phyloP scores from a whole-genome alignment of 2,888 invertebrate species.

The Nematopogon swammerdamellus region DNA sequence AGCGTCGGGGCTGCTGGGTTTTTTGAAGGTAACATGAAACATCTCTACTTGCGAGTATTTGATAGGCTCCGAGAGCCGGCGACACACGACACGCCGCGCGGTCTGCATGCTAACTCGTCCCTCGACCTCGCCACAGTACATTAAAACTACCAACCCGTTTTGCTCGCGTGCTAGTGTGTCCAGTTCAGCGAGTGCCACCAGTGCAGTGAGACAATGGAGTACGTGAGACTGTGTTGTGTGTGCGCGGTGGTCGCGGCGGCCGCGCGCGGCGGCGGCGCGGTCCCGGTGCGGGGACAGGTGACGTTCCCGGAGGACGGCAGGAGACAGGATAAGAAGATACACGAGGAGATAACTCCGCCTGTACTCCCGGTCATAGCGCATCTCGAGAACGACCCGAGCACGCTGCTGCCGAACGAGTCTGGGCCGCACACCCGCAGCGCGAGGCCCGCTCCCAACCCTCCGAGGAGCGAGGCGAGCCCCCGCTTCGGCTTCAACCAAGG shows the following conservation, averaged over 20 bases:
- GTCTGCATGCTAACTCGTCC: slow-evolving; percentile 50
- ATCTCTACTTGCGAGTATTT: not conserved
- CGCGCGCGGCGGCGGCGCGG: slow-evolving; percentile 28
- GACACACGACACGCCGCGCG: slow-evolving; percentile 28
- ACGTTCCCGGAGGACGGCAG: slow-evolving; percentile 36
- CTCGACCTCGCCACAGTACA: slow-evolving; percentile 35
- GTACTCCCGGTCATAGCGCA: slow-evolving; percentile 48
- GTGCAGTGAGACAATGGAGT: slow-evolving; percentile 13
- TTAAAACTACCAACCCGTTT: slow-evolving; percentile 44
- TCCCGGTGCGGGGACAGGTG: slow-evolving; percentile 17
- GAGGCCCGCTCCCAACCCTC: too few species aligned
- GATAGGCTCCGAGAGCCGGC: too few species aligned
- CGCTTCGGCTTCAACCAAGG: slow-evolving; percentile 36
- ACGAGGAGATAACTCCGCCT: slow-evolving; percentile 46
- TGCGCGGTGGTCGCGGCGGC: slow-evolving; percentile 22
- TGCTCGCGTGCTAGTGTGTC: not conserved
- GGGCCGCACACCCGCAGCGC: slow-evolving; percentile 1
- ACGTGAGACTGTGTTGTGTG: slow-evolving; percentile 17
- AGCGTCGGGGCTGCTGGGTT: slow-evolving; percentile 30
- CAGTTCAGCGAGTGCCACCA: not conserved
- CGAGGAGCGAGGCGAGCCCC: slow-evolving; percentile 18
- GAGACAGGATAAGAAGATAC: slow-evolving; percentile 28
- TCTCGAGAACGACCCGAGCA: slow-evolving; percentile 49
- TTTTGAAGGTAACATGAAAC: slow-evolving; percentile 44
- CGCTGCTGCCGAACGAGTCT: slow-evolving; percentile 34